phyloP scores from a whole-genome alignment of 2,888 invertebrate genomes.

The Watsonalla binaria region DNA sequence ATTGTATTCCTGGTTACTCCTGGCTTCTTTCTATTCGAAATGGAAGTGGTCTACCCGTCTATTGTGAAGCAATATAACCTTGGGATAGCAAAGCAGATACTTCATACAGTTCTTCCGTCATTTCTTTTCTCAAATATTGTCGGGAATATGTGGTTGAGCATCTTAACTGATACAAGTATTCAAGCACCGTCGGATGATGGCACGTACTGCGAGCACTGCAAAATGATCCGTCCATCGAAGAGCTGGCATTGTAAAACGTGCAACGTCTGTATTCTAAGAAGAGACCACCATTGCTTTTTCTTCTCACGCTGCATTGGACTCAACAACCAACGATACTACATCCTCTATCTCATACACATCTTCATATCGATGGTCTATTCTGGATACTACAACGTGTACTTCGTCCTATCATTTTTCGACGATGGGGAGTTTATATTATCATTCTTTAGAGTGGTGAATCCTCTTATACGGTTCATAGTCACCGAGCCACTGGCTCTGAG shows the following conservation, averaged over 20 bases:
- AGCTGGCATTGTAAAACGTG: conserved; percentile 93
- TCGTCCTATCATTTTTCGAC: conserved; percentile 66
- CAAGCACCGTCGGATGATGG: conserved; percentile 21
- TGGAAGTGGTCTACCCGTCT: conserved; percentile 40
- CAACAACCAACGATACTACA: conserved; percentile 88
- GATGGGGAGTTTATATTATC: conserved; percentile 29
- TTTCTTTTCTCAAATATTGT: conserved; percentile 49
- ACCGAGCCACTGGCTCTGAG: conserved; percentile 27
- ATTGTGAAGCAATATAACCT: conserved; percentile 30
- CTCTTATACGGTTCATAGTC: conserved; percentile 29
- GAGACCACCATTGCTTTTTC: conserved; percentile 92
- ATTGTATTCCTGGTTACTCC: conserved; percentile 41
- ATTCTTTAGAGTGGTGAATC: conserved; percentile 35
- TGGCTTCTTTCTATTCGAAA: conserved; percentile 43
- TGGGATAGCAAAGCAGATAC: conserved; percentile 23
- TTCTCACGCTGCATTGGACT: conserved; percentile 91
- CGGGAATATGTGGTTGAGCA: conserved; percentile 51
- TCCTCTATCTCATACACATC: conserved; percentile 84
- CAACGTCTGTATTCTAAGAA: conserved; percentile 86
- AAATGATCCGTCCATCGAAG: conserved; percentile 82
- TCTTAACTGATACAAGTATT: conserved; percentile 38
- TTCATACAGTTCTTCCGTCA: conserved; percentile 34
- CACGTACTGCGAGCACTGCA: conserved; percentile 85
- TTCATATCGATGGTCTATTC: conserved; percentile 83
- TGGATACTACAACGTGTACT: conserved; percentile 81